These are phyloP conservation scores for Alectoris magna DNA, from an alignment of 2,797 vertebrate genomes.

Conservation along the genomic window DNA sequence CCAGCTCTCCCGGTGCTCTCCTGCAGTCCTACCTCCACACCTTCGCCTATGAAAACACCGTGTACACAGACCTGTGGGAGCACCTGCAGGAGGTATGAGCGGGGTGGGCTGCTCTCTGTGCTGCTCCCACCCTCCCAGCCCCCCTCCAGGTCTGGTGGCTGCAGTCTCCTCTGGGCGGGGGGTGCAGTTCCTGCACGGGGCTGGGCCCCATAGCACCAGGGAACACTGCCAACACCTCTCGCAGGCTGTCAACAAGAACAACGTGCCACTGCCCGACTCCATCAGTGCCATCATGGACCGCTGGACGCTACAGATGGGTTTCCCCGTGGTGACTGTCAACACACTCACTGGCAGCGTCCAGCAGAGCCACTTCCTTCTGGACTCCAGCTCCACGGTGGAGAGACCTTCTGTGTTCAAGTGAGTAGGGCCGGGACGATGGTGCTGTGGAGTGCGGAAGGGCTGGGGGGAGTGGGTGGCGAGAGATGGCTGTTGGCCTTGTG, in stretches of 20 bases:
- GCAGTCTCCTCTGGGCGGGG: neutral
- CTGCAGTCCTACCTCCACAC: constrained; percentile 88
- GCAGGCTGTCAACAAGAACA: constrained; percentile 78
- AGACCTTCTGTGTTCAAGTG: constrained; percentile 88
- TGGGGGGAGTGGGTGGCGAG: accelerated
- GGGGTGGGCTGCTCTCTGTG: neutral
- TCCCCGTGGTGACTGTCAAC: constrained; percentile 88
- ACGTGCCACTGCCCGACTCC: constrained; percentile 36
- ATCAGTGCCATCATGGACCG: constrained; percentile 90
- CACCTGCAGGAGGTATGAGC: constrained; percentile 84
- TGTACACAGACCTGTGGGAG: constrained; percentile 87
- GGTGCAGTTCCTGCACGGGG: neutral
- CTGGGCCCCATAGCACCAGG: neutral
- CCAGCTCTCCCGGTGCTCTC: neutral
- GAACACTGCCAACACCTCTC: accelerated
- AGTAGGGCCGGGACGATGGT: neutral
- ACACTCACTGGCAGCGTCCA: constrained; percentile 79
- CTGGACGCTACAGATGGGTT: constrained; percentile 98
- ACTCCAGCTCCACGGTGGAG: constrained; percentile 80
- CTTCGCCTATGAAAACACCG: constrained; percentile 84
- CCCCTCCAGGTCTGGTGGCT: too few species aligned
- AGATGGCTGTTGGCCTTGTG: neutral
- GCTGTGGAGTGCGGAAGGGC: accelerated
- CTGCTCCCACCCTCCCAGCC: too few species aligned
- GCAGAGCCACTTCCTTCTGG: constrained; percentile 92